Base-by-base conservation (phyloP, 2,888 invertebrate species). In the Trichogramma dendrolimi region DNA sequence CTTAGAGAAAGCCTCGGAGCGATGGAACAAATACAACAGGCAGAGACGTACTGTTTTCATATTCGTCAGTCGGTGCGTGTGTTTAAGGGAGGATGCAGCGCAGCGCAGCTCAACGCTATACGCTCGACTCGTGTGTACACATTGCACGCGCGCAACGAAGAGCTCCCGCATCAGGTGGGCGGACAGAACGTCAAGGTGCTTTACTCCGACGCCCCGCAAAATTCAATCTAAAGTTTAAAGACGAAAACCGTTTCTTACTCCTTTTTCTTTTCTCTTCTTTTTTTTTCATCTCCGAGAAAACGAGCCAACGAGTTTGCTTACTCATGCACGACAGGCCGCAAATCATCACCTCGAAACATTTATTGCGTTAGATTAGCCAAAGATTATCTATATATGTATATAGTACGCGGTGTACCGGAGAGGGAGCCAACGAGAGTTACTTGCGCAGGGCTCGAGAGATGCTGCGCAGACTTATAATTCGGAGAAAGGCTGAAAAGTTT, bases 221-320 rank as follows among this genome's bases (percentile, higher is more conserved):
- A 78, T 78, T 78, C 77, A 78, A 78, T 78, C 76, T 73, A 78
- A 78, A 77, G 75, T 73, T 74, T 71, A 68, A 64, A 71, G 72
- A 70, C 70, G 68, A 62, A 69, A 67, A 67, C 67, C 70, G 69
- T 69, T 61, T 62, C 66, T 63, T 65, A 60, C 63, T 67, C 64
- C 66, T 65, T 67, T 61, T 66, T 63, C 64, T 55, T 47, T 46
- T 44, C 64, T 58, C 61, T 54, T 63, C 62, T 10, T 41, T 56
- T 51, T 42, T 52, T 61, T 39, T 53, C 44, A 39, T 57, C 41
- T 57, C 58, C 44, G 4, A 47, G 50, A 48, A 48, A 40, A 53
- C 55, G 47, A 46, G 43, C 41, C 8, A 44, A 27, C 27, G 60
- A 62, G 66, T 65, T 65, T 63, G 69, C 74, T 72, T 56, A 42